Percentiles rank a stretch among this genome's conserved stretches.
These are phyloP conservation scores for Amia ocellicauda DNA, from an alignment of 2,113 vertebrate genomes.

Conservation along the genomic window DNA sequence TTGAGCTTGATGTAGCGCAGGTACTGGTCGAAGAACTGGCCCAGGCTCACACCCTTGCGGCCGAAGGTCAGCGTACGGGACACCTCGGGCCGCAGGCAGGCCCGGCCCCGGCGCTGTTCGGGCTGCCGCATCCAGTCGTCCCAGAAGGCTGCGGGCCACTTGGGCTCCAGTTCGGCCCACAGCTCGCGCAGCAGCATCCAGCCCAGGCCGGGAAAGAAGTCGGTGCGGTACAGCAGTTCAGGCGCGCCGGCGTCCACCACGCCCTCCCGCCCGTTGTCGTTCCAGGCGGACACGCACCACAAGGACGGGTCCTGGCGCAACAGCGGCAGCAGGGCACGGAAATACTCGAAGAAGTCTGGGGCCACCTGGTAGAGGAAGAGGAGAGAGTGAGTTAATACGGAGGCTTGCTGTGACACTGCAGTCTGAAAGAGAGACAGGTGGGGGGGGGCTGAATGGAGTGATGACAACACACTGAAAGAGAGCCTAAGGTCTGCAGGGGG, in stretches of 20 bases:
- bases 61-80: conserved; percentile 91
- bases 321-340: conserved; percentile 78
- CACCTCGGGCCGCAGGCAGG: conserved; percentile 85
- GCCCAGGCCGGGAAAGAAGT: conserved; percentile 90
- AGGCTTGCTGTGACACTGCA: too few species aligned
- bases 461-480: neutral
- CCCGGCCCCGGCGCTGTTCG: conserved; percentile 76
- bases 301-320: conserved; percentile 66
- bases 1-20: conserved; percentile 91
- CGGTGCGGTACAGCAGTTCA: conserved; percentile 80
- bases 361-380: conserved; percentile 64
- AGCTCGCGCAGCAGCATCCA: conserved; percentile 82
- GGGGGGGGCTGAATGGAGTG: neutral
- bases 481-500: too few species aligned
- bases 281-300: conserved; percentile 93
- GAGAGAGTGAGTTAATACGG: too few species aligned
- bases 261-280: conserved; percentile 87
- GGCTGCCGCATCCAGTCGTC: conserved; percentile 94
- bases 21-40: conserved; percentile 95
- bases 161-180: conserved; percentile 88
- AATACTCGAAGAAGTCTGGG: conserved; percentile 92
- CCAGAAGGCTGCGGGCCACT: conserved; percentile 94
- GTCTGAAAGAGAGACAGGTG: too few species aligned
- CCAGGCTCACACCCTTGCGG: conserved; percentile 88
- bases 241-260: conserved; percentile 70